Evolutionary conservation across 92 coral and sea anemone genomes (phyloP).

Genomic region (Pocillopora meandrina): DNA sequence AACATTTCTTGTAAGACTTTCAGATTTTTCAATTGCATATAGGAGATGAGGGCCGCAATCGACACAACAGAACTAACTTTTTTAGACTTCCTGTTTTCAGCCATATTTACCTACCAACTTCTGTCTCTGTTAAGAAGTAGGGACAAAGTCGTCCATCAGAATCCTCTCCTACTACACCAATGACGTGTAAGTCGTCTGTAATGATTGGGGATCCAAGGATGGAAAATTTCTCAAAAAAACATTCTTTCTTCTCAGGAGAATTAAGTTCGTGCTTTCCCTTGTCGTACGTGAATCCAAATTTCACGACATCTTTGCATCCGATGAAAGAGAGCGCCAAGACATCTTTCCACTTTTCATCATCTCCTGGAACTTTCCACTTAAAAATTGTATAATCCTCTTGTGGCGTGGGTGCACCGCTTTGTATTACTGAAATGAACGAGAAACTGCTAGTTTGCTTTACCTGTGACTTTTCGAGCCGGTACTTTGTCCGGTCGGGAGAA

Average conservation of each 20-base stretch:
- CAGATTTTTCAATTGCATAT: too few relatives aligned
- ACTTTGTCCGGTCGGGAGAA: background rate
- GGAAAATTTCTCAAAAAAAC: background rate
- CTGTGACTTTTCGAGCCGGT: background rate
- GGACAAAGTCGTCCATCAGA: constrained; percentile 1
- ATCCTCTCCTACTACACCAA: background rate
- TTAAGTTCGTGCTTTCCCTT: background rate
- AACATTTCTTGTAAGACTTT: too few relatives aligned
- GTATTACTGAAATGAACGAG: background rate
- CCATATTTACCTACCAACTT: background rate
- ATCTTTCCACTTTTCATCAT: background rate
- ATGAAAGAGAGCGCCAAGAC: background rate
- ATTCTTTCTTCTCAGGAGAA: background rate
- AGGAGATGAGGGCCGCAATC: too few relatives aligned
- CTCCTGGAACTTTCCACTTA: background rate
- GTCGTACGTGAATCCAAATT: background rate
- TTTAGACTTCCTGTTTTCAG: too few relatives aligned
- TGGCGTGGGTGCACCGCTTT: too few relatives aligned
- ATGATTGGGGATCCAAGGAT: constrained; percentile 17
- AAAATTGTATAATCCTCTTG: background rate
- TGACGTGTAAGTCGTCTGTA: background rate
- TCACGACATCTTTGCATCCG: background rate
- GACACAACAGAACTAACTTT: too few relatives aligned
- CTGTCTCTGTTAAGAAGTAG: constrained; percentile 2
- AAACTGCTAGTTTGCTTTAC: background rate